Conservation (phyloP, 1,140 invertebrate species). For the Hyposmocoma kahamanoa region DNA sequence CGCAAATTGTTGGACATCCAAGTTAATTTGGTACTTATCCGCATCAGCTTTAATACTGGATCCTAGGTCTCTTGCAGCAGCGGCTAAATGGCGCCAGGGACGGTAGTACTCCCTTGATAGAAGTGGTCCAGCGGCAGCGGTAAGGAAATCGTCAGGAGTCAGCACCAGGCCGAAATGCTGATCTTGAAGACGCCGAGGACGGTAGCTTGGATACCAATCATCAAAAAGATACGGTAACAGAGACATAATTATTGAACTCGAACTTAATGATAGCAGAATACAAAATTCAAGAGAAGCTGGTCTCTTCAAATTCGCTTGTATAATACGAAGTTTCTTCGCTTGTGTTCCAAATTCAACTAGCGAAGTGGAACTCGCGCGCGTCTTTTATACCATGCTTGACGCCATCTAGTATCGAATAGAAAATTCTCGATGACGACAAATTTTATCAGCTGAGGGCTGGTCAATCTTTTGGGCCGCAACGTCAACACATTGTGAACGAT, state of each 20-base stretch:
- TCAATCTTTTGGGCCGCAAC: slow-evolving; percentile 16
- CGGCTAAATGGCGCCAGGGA: slow-evolving; percentile 68
- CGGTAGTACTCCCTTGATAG: slow-evolving; percentile 59
- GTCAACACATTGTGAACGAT: too few relatives aligned
- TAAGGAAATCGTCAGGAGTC: slow-evolving; percentile 71
- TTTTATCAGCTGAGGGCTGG: neutral
- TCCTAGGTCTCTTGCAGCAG: slow-evolving; percentile 37
- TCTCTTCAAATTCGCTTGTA: slow-evolving; percentile 8
- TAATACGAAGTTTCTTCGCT: slow-evolving; percentile 6
- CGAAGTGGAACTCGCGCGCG: slow-evolving; percentile 1
- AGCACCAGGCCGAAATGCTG: slow-evolving; percentile 76
- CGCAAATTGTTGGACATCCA: slow-evolving; percentile 84
- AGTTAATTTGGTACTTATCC: slow-evolving; percentile 74
- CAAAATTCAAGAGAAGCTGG: too few relatives aligned
- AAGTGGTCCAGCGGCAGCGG: slow-evolving; percentile 36
- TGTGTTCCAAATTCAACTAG: slow-evolving; percentile 20
- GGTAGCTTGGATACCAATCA: slow-evolving; percentile 23
- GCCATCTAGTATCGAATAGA: slow-evolving; percentile 55
- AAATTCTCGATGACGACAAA: slow-evolving; percentile 31
- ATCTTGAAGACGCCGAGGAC: slow-evolving; percentile 74
- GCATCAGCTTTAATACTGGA: slow-evolving; percentile 56
- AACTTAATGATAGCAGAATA: too few relatives aligned
- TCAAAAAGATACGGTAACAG: slow-evolving; percentile 46
- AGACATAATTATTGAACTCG: slow-evolving; percentile 41
- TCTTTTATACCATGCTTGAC: slow-evolving; percentile 32